A percentile compares a stretch with the other conserved stretches of the same genome.
Conservation (phyloP, 2,797 vertebrate genomes). For the Tragopan temminckii region DNA sequence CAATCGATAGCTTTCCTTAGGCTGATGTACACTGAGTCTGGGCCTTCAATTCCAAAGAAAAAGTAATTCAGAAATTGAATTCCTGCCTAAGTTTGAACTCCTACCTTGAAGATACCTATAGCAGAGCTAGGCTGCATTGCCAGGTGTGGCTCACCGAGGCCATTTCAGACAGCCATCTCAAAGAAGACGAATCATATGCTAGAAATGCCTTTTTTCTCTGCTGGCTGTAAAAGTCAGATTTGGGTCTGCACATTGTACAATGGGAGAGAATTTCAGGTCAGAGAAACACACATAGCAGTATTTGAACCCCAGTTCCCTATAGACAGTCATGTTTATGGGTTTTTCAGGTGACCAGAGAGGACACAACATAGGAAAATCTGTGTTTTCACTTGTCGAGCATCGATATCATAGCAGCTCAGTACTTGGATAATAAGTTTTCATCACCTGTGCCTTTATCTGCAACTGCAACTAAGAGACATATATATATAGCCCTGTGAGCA, state of each 20-base stretch:
- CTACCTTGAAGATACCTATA: neutral
- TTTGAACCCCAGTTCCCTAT: neutral
- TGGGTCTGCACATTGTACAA: neutral
- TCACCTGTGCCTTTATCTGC: neutral
- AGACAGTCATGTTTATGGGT: rapidly evolving
- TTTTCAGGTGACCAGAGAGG: neutral
- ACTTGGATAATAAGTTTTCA: neutral
- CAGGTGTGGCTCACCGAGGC: neutral
- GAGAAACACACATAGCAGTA: neutral
- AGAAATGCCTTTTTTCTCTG: neutral
- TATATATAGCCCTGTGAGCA: neutral
- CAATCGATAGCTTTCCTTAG: neutral
- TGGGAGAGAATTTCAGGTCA: neutral
- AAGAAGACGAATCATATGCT: neutral
- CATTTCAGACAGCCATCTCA: neutral
- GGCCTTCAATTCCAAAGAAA: neutral
- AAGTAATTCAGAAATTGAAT: neutral
- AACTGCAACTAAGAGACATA: neutral
- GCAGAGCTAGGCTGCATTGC: neutral
- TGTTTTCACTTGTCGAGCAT: neutral
- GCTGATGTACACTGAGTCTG: neutral
- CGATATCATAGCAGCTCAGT: neutral
- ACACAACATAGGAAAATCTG: neutral
- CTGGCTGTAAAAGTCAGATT: neutral
- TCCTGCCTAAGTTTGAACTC: neutral